A percentile compares a stretch with the other conserved stretches of the same genome.
phyloP scores from a whole-genome alignment of 2,113 vertebrate species.

The Neolamprologus caudopunctatus region DNA sequence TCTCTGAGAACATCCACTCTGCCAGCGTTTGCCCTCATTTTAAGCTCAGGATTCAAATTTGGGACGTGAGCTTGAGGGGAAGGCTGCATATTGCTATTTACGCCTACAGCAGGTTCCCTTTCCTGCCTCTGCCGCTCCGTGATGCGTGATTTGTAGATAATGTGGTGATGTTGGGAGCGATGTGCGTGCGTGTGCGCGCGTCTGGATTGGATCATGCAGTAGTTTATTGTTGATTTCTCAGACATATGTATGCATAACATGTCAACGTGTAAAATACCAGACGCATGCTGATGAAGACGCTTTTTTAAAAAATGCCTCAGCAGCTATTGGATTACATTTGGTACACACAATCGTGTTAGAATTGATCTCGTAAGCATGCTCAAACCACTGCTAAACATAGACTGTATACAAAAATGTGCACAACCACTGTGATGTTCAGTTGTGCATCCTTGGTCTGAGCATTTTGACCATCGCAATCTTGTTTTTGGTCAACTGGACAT shows the following conservation, averaged over 20 bases:
- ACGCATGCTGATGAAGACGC: neutral
- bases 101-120: neutral
- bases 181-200: neutral
- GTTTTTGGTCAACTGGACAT: neutral
- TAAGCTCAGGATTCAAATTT: constrained; percentile 11
- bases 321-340: neutral
- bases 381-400: neutral
- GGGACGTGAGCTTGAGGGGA: neutral
- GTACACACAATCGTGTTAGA: neutral
- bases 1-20: constrained; percentile 5
- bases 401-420: neutral
- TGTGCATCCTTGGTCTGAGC: neutral
- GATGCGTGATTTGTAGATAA: constrained; percentile 8
- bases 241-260: neutral
- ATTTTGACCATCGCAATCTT: neutral
- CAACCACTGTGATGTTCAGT: neutral
- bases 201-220: neutral
- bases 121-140: neutral
- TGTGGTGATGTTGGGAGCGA: neutral
- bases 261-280: neutral
- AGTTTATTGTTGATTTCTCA: neutral
- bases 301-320: rapidly evolving
- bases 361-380: neutral
- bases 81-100: constrained; percentile 7
- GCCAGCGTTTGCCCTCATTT: neutral